These are phyloP conservation scores for Coregonus sp. DNA, from an alignment of 2,797 vertebrate genomes.

Conservation along the genomic window DNA sequence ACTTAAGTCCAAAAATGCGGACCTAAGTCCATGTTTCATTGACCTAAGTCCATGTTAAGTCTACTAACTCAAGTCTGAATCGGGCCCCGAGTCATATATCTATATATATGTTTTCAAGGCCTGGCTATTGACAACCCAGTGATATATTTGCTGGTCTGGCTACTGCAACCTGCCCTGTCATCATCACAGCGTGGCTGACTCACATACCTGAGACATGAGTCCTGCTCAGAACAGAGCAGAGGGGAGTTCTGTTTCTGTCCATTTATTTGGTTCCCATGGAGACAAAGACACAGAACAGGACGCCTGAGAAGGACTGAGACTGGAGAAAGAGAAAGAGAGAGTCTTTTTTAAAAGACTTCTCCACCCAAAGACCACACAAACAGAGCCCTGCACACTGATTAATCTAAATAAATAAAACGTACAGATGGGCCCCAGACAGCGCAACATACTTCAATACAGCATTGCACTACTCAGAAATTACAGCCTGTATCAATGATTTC, in stretches of 20 bases:
- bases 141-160: not conserved
- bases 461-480: no score
- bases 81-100: no score
- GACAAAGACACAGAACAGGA: constrained; percentile 1
- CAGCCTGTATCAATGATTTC: no score
- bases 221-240: not conserved
- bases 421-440: no score
- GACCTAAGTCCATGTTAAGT: no score
- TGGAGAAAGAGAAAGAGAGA: not conserved
- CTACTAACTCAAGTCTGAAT: no score
- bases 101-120: no score
- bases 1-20: no score
- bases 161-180: constrained; percentile 10
- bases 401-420: not conserved
- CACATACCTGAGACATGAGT: constrained; percentile 35
- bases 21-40: no score
- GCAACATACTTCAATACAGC: not conserved
- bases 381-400: no score
- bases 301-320: not conserved
- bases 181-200: constrained; percentile 10
- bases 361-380: not conserved
- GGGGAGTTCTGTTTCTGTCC: constrained; percentile 14
- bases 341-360: no score
- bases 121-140: no score
- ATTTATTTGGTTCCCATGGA: constrained; percentile 29